A percentile compares a stretch with the other conserved stretches of the same genome.
Evolutionary conservation across 2,888 invertebrate genomes (phyloP).

Genomic region (Beris chalybata): DNA sequence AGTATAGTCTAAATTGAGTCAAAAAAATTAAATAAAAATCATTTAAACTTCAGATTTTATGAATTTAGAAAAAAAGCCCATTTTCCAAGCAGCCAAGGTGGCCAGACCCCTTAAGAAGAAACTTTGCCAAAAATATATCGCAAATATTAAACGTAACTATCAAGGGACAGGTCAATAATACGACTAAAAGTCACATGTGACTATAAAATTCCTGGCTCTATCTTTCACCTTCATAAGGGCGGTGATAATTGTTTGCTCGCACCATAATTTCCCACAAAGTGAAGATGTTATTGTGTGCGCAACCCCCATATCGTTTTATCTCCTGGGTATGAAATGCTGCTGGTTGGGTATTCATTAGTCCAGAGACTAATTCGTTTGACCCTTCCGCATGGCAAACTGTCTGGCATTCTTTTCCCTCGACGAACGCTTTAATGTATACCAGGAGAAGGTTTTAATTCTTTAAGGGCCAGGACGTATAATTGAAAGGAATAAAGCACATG

Average conservation of each 20-base stretch:
- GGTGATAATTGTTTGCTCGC: slow-evolving; percentile 27
- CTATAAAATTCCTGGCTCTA: not conserved
- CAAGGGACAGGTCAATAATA: slow-evolving; percentile 22
- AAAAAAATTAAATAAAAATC: too few relatives aligned
- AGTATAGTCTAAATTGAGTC: too few relatives aligned
- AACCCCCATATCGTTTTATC: slow-evolving; percentile 20
- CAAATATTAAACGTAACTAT: slow-evolving; percentile 1
- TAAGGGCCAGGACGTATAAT: too few relatives aligned
- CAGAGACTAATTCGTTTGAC: slow-evolving; percentile 25
- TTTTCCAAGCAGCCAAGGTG: too few relatives aligned
- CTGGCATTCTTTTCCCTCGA: too few relatives aligned
- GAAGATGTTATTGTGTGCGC: slow-evolving; percentile 22
- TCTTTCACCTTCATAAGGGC: slow-evolving; percentile 20
- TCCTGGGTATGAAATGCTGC: slow-evolving; percentile 7
- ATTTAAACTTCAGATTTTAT: too few relatives aligned
- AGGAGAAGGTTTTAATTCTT: too few relatives aligned
- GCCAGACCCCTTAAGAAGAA: too few relatives aligned
- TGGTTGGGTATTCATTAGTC: slow-evolving; percentile 25
- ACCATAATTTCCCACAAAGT: slow-evolving; percentile 27
- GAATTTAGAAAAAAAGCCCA: too few relatives aligned
- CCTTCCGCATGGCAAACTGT: slow-evolving; percentile 13
- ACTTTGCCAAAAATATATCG: too few relatives aligned
- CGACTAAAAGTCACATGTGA: slow-evolving; percentile 16
- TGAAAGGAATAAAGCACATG: too few relatives aligned
- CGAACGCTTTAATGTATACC: too few relatives aligned